phyloP scores from a whole-genome alignment of 2,113 vertebrate species.

The Tauraco erythrolophus region DNA sequence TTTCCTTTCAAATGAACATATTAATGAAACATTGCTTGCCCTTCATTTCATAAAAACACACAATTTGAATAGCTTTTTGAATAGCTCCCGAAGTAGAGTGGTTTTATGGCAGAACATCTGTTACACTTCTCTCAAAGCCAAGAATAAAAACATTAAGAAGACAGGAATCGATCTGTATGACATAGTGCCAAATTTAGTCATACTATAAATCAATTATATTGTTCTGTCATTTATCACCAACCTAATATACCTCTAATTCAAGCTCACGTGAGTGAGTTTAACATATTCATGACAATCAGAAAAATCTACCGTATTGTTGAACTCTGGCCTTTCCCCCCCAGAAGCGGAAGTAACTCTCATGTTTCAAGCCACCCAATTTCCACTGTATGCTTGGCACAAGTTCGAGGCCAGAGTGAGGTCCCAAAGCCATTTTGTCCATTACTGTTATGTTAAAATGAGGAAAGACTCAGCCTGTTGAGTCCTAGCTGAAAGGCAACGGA shows the following conservation, averaged over 20 bases:
- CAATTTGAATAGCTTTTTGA: background rate
- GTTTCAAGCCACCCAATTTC: background rate
- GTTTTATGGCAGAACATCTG: background rate
- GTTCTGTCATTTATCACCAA: background rate
- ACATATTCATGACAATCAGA: background rate
- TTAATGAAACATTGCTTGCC: background rate
- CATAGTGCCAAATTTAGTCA: background rate
- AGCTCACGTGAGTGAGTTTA: background rate
- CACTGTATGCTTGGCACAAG: background rate
- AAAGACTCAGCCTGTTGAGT: background rate
- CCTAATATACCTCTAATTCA: background rate
- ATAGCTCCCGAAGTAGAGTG: background rate
- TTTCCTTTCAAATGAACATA: background rate
- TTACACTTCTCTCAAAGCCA: background rate
- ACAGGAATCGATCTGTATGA: background rate
- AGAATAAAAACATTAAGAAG: background rate
- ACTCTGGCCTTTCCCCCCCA: background rate
- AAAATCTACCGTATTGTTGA: background rate
- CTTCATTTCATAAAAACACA: background rate
- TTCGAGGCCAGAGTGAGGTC: background rate
- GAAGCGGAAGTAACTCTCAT: background rate
- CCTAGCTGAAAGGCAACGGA: background rate
- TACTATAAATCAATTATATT: background rate
- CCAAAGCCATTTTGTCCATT: background rate
- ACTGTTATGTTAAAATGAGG: background rate